Conservation (phyloP, 1,140 invertebrate genomes). For the Trichomalopsis sarcophagae region DNA sequence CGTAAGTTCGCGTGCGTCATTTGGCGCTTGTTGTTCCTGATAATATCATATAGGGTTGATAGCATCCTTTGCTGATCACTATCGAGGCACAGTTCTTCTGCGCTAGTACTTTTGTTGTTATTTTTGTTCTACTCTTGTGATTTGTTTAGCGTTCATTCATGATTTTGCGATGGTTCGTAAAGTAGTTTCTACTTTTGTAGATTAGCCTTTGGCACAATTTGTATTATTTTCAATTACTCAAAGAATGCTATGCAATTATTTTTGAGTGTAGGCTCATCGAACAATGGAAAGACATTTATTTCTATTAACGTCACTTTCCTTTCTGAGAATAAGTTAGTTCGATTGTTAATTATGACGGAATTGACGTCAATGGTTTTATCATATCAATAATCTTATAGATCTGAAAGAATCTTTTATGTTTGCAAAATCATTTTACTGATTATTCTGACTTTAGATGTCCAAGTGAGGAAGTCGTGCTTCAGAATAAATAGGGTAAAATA, state of each 20-base stretch:
- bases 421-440: neutral
- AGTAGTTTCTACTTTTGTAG: neutral
- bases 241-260: no score
- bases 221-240: neutral
- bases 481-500: neutral
- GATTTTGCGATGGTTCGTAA: neutral
- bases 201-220: neutral
- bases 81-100: neutral
- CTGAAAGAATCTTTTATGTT: neutral
- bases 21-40: neutral
- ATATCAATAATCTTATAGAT: neutral
- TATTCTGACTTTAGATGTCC: neutral
- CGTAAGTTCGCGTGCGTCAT: conserved; percentile 57
- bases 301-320: neutral
- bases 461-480: neutral
- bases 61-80: neutral
- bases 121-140: neutral
- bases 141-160: neutral
- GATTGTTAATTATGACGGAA: neutral
- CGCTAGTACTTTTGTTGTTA: neutral
- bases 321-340: neutral
- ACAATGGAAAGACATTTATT: neutral
- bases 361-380: conserved; percentile 4
- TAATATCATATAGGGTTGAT: neutral
- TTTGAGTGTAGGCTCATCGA: neutral